Evolutionary conservation across 2,797 vertebrate species (phyloP).

Genomic region (Girardinus metallicus): DNA sequence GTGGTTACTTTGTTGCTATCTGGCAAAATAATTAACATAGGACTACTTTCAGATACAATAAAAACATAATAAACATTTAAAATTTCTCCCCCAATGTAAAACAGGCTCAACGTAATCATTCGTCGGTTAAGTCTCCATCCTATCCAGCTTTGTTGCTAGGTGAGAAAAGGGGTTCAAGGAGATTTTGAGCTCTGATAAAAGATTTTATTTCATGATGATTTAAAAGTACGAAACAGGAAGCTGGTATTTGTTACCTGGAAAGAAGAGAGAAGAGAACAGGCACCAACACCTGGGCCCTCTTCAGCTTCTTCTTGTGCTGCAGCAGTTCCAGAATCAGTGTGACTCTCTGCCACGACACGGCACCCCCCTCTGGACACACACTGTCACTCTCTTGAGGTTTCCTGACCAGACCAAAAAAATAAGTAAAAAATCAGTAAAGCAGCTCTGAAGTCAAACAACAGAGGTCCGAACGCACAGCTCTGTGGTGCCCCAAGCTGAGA

Average conservation of each 20-base stretch:
- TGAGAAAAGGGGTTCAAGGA: background rate
- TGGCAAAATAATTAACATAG: background rate
- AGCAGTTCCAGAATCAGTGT: conserved; percentile 93
- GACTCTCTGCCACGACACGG: conserved; percentile 86
- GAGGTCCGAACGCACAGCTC: background rate
- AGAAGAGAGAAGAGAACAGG: conserved; percentile 90
- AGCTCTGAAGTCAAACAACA: background rate
- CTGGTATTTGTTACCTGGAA: conserved; percentile 79
- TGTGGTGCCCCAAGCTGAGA: background rate
- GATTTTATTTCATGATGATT: background rate
- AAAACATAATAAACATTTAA: background rate
- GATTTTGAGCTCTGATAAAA: no score
- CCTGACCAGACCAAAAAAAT: conserved; percentile 60
- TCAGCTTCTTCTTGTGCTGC: conserved; percentile 97
- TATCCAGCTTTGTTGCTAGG: background rate
- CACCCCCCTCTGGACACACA: conserved; percentile 59
- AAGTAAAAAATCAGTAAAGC: background rate
- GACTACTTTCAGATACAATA: background rate
- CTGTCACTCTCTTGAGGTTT: conserved; percentile 74
- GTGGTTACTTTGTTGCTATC: background rate
- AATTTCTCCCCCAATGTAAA: background rate
- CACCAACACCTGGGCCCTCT: conserved; percentile 83
- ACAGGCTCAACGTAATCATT: background rate
- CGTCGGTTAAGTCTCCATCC: background rate
- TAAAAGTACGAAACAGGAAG: background rate